Evolutionary conservation across 1,140 invertebrate species (phyloP).

Genomic region (Drosophila baimaii): DNA sequence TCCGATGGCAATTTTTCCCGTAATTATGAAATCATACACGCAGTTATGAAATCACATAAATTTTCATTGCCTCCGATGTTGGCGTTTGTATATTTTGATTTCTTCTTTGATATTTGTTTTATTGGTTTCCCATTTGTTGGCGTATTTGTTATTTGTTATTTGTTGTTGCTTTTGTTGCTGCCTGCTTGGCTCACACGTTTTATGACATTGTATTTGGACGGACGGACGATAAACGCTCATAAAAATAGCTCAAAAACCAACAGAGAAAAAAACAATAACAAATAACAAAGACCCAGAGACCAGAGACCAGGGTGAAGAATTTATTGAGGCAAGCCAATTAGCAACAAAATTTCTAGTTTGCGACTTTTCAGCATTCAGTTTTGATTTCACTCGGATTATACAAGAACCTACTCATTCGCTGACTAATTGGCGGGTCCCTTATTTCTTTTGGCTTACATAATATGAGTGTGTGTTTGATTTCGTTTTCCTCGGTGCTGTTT

Average conservation of each 20-base stretch:
- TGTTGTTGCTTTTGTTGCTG: too few species aligned
- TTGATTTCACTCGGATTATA: conserved; percentile 50
- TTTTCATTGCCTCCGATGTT: conserved; percentile 53
- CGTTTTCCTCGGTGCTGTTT: conserved; percentile 6
- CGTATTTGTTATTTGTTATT: conserved; percentile 10
- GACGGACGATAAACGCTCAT: conserved; percentile 52
- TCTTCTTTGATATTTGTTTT: conserved; percentile 73
- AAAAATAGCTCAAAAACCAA: conserved; percentile 37
- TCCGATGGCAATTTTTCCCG: conserved; percentile 13
- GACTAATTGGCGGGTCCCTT: conserved; percentile 38
- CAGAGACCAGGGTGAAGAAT: conserved; percentile 40
- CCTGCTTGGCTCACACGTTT: conserved; percentile 33
- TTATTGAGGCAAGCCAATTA: conserved; percentile 51
- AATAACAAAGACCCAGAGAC: conserved; percentile 11
- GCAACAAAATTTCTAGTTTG: conserved; percentile 33
- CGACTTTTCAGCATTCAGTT: conserved; percentile 29
- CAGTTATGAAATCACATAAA: conserved; percentile 35
- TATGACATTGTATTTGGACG: conserved; percentile 47
- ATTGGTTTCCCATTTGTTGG: conserved; percentile 69
- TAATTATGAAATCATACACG: conserved; percentile 39
- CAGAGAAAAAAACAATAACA: background rate
- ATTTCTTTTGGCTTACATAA: conserved; percentile 26
- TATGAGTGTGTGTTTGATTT: conserved; percentile 7
- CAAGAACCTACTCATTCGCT: conserved; percentile 33
- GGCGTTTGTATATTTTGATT: conserved; percentile 42